Evolutionary conservation across 1,140 invertebrate species (phyloP), one percentile per base, ranked within the genome.

Genomic region (Dendrolimus punctatus): DNA sequence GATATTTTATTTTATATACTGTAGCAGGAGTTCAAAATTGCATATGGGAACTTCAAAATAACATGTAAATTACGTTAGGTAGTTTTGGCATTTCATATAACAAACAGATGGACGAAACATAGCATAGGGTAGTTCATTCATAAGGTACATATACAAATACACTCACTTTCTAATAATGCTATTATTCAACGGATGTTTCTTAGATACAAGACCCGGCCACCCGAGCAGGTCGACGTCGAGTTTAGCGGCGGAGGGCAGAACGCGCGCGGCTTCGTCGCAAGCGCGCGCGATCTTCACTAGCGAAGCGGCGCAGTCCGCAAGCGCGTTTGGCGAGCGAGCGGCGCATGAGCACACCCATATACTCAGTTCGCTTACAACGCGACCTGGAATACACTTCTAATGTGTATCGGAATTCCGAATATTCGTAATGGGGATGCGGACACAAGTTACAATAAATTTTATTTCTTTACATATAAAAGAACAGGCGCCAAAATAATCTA

Each of bases 191-290:
- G 62, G 74, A 45, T 58, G 88, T 75, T 6, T 87, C 71, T 55
- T 89, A 76, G 85, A 91, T 67, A 68, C 89, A 54, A 96, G 92
- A 6, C 95, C 96, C 0, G 95, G 95, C 96, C 96, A 98, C n/a
- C 94, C 92, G 56, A 98, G 87, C 73, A 97, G 92, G 69, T 98
- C 95, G 5, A 91, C 89, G 66, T 98, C 96, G 9, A 81, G 68
- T 40, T 69, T 73, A 0, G 71, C 71, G 1, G 89, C 73, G 0
- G 81, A 66, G 0, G 89, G 88, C 41, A 89, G 65, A 10, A 65
- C 80, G 45, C 74, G 74, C 36, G 76, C 78, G 6, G 76, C 82
- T 44, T 77, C 89, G 75, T 86, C 92, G 62, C 68, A 88, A 10
- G 72, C 68, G n/a, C 97, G 88, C 56, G 78, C 64, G 37, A 86